Conservation (phyloP, 2,113 vertebrate species). For the Orcinus orca region DNA sequence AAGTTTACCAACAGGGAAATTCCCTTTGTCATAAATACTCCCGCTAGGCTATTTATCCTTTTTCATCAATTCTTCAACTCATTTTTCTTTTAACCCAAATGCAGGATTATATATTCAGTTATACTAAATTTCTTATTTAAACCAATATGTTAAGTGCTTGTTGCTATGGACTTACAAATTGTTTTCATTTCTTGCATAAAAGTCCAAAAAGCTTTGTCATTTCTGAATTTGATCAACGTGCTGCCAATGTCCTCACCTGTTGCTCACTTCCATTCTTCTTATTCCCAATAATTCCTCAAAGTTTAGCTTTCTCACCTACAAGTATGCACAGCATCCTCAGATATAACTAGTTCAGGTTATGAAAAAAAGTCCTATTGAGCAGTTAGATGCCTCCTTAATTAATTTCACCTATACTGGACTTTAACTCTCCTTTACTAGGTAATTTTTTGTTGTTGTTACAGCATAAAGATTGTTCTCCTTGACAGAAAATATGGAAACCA, state of each 20-base stretch:
- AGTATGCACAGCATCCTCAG: background rate
- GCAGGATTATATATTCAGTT: background rate
- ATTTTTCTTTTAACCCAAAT: slow-evolving; percentile 15
- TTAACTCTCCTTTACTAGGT: background rate
- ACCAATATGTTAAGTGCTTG: background rate
- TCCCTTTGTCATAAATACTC: background rate
- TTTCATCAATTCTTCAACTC: background rate
- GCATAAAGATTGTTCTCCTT: background rate
- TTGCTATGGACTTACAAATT: slow-evolving; percentile 29
- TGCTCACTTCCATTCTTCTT: background rate
- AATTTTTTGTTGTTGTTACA: background rate
- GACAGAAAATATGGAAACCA: background rate
- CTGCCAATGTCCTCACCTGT: background rate
- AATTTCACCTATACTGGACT: background rate
- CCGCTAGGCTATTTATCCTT: background rate
- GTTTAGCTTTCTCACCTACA: background rate
- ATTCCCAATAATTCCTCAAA: background rate
- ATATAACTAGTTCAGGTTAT: background rate
- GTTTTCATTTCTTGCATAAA: background rate
- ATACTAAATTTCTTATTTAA: slow-evolving; percentile 23
- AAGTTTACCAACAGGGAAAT: slow-evolving; percentile 27
- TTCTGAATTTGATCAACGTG: background rate
- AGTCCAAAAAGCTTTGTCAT: background rate
- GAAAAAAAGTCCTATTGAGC: background rate
- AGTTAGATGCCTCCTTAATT: slow-evolving; percentile 1